Evolutionary conservation across 2,888 invertebrate species (phyloP).

Genomic region (Subacronicta megacephala): DNA sequence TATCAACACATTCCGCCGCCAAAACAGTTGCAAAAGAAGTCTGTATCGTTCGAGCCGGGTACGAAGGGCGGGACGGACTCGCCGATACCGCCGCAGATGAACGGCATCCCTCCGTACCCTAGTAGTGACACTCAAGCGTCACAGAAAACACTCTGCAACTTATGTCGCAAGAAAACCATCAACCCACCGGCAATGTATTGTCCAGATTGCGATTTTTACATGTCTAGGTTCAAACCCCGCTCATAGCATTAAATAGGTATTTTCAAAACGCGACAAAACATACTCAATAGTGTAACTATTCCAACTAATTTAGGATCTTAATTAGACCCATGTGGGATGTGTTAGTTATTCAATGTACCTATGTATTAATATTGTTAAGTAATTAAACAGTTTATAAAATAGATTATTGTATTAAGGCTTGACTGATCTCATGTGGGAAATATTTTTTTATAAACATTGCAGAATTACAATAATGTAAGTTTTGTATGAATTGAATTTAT

Average conservation of each 20-base stretch:
- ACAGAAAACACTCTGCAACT: slow-evolving; percentile 93
- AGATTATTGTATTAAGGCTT: slow-evolving; percentile 56
- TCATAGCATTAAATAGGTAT: slow-evolving; percentile 73
- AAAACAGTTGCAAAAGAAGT: slow-evolving; percentile 91
- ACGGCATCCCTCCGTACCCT: slow-evolving; percentile 68
- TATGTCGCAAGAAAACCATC: slow-evolving; percentile 96
- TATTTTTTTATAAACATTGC: slow-evolving; percentile 55
- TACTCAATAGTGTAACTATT: slow-evolving; percentile 50
- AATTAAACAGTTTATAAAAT: slow-evolving; percentile 49
- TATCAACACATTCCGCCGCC: slow-evolving; percentile 91
- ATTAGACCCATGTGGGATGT: slow-evolving; percentile 43
- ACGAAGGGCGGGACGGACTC: slow-evolving; percentile 91
- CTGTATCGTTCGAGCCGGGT: slow-evolving; percentile 93
- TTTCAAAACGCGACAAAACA: slow-evolving; percentile 26
- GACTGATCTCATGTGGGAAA: slow-evolving; percentile 63
- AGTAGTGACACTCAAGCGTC: slow-evolving; percentile 68
- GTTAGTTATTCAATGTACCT: slow-evolving; percentile 49
- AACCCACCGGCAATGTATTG: slow-evolving; percentile 95
- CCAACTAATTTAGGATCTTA: slow-evolving; percentile 27
- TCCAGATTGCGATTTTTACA: slow-evolving; percentile 97
- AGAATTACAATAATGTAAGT: slow-evolving; percentile 50
- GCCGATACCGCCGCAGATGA: slow-evolving; percentile 80
- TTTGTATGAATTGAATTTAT: slow-evolving; percentile 52
- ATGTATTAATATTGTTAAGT: slow-evolving; percentile 52
- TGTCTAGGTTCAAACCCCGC: slow-evolving; percentile 94